phyloP scores from a whole-genome alignment of 2,888 invertebrate species.

The Thecocarcelia acutangulata region DNA sequence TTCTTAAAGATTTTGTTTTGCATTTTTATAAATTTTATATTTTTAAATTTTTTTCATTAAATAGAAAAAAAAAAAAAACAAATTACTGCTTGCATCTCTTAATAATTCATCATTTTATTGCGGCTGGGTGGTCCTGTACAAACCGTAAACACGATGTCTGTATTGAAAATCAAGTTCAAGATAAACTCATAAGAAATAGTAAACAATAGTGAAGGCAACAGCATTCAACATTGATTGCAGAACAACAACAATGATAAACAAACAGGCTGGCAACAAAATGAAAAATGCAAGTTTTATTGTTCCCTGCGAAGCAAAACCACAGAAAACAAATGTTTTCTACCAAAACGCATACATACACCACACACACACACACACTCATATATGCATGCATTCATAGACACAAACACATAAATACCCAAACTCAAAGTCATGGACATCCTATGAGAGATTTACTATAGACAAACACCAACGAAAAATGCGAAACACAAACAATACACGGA shows the following conservation, averaged over 20 bases:
- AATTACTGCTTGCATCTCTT: not conserved
- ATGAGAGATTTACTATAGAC: conserved; percentile 6
- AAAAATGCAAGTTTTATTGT: conserved; percentile 15
- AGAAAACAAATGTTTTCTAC: conserved; percentile 9
- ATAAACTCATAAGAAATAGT: conserved; percentile 30
- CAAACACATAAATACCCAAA: not conserved
- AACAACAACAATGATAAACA: conserved; percentile 38
- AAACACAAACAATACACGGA: not conserved
- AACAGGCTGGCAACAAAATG: conserved; percentile 9
- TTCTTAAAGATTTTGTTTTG: conserved; percentile 2
- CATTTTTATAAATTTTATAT: not conserved
- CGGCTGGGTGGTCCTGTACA: not conserved
- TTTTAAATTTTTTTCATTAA: conserved; percentile 7
- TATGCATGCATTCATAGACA: too few relatives aligned
- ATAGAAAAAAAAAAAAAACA: too few relatives aligned
- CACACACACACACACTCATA: not conserved
- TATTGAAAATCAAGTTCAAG: conserved; percentile 52
- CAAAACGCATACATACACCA: not conserved
- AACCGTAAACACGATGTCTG: conserved; percentile 18
- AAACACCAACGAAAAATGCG: not conserved
- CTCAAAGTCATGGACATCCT: conserved; percentile 7
- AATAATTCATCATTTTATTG: not conserved
- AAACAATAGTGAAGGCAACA: conserved; percentile 34
- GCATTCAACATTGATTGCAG: conserved; percentile 32
- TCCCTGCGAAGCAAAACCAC: conserved; percentile 14